Evolutionary conservation across 2,113 vertebrate genomes (phyloP), one percentile per base, ranked within the genome.

Genomic region (Cheirogaleus medius): DNA sequence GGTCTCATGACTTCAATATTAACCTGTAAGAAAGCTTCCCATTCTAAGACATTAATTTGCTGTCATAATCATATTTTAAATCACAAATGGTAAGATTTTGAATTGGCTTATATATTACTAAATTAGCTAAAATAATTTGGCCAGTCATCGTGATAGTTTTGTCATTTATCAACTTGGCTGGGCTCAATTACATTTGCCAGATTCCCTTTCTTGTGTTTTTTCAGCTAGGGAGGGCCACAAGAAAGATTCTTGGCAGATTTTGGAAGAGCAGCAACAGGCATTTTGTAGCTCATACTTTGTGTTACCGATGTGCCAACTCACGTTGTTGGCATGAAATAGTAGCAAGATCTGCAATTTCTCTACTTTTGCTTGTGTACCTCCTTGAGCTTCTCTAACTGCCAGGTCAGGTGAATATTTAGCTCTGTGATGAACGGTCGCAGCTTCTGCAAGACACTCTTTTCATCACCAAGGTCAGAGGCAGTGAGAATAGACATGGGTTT

Each of bases 21-120:
- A 64, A 86, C 34, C 49, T 83, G 29, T 44, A 78, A 80, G 52
- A 87, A 90, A 42, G 8, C 42, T 76, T 76, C 73, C n/a, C 42
- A 58, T 29, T 82, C 17, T n/a, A 47, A 71, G 23, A 71, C 73
- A 89, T 95, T 49, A 66, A 81, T 49, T 90, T 82, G 21, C 52
- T 93, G 60, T 86, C 68, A 93, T 10, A 76, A 15, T 42, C 64
- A 77, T 90, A 60, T 66, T 52, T 88, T 92, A 77, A 94, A 92
- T 47, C 77, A 8, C 39, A 87, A 82, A 39, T 90, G 44, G 87
- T 27, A 96, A 11, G 18, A 56, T 56, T 94, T 95, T 71, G 77
- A 95, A 77, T 90, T 82, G 86, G 37, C 25, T 87, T n/a, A 4
- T 63, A 52, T 73, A 49, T 56, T 83, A 44, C 81, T 49, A 77